These are phyloP conservation scores for Leptoclinus maculatus DNA, from an alignment of 2,797 vertebrate genomes.

Conservation along the genomic window DNA sequence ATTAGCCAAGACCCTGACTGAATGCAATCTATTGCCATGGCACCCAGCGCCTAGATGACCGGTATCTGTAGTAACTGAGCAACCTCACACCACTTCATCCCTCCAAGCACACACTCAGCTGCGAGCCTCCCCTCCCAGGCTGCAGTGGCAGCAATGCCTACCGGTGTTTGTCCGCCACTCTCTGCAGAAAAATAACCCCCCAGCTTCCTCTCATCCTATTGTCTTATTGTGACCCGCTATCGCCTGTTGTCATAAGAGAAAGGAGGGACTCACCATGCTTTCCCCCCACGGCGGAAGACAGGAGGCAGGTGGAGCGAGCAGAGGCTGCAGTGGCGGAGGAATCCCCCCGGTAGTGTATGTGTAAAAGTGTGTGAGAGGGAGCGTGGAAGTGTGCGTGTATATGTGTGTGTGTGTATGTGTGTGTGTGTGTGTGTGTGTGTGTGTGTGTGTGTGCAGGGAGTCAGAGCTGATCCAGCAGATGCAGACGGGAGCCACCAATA, in stretches of 20 bases:
- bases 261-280: constrained; percentile 73
- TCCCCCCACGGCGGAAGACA: constrained; percentile 46
- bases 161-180: constrained; percentile 53
- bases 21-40: constrained; percentile 66
- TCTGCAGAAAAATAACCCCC: constrained; percentile 37
- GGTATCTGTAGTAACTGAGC: constrained; percentile 71
- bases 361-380: constrained; percentile 72
- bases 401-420: constrained; percentile 19
- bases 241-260: constrained; percentile 67
- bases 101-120: constrained; percentile 69
- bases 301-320: constrained; percentile 69
- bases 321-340: constrained; percentile 74
- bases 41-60: constrained; percentile 57
- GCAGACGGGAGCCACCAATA: constrained; percentile 80
- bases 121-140: constrained; percentile 62
- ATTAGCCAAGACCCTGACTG: constrained; percentile 49
- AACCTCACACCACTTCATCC: constrained; percentile 60
- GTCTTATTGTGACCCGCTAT: constrained; percentile 59
- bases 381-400: constrained; percentile 36
- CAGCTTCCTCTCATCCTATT: constrained; percentile 66
- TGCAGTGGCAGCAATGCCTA: constrained; percentile 65
- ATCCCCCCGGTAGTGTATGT: constrained; percentile 80
- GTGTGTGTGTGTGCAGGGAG: constrained; percentile 50
- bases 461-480: constrained; percentile 81
- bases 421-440: constrained; percentile 34